Percentiles rank a stretch among this genome's conserved stretches.
Evolutionary conservation across 2,888 invertebrate genomes (phyloP).

Genomic region (Acrobasis suavella): DNA sequence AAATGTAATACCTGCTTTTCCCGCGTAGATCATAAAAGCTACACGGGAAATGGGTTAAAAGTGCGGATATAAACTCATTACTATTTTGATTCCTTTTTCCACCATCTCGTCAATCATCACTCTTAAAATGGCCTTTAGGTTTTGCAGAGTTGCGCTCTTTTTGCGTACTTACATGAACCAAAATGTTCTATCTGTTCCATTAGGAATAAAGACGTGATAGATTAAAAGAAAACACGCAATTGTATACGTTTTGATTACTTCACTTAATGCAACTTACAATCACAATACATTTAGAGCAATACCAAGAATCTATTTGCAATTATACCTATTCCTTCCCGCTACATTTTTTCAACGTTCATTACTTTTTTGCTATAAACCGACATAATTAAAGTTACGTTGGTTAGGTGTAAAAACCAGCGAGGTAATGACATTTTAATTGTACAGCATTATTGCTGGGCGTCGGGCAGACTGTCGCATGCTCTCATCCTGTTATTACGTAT

Average conservation of each 20-base stretch:
- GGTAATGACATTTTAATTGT: conserved; percentile 82
- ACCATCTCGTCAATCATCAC: too few species aligned
- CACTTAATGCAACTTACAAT: background rate
- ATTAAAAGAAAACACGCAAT: background rate
- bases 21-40: too few species aligned
- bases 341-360: conserved; percentile 25
- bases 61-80: too few species aligned
- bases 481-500: conserved; percentile 80
- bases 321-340: conserved; percentile 9
- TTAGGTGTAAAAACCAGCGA: conserved; percentile 75
- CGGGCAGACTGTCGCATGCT: conserved; percentile 66
- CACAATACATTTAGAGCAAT: conserved; percentile 7
- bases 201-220: background rate
- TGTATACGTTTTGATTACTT: background rate
- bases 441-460: conserved; percentile 66
- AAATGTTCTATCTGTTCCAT: background rate
- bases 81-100: too few species aligned
- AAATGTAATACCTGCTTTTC: too few species aligned
- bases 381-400: conserved; percentile 68
- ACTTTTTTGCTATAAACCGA: conserved; percentile 51
- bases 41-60: too few species aligned
- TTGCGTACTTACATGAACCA: too few species aligned
- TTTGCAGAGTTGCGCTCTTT: too few species aligned
- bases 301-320: conserved; percentile 23
- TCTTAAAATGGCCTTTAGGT: too few species aligned